Evolutionary conservation across 2,797 vertebrate species (phyloP).

Genomic region (Saxicola maurus): DNA sequence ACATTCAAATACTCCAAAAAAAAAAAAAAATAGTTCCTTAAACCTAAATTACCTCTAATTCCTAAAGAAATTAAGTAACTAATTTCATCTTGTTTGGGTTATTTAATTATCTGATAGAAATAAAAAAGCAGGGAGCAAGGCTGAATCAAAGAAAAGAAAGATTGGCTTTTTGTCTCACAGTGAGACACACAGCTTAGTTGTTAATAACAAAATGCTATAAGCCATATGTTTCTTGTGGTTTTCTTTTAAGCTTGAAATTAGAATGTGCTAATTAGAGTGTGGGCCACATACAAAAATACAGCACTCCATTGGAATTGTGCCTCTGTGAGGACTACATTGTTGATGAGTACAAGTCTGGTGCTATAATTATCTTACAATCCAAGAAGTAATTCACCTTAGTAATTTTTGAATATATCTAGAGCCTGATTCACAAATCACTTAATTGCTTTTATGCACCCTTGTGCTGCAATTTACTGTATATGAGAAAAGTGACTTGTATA

Average conservation of each 20-base stretch:
- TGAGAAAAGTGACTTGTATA: constrained; percentile 40
- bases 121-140: constrained; percentile 21
- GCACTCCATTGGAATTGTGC: constrained; percentile 20
- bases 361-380: constrained; percentile 51
- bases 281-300: constrained; percentile 54
- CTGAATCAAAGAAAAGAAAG: constrained; percentile 59
- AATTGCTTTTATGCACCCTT: constrained; percentile 38
- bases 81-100: constrained; percentile 63
- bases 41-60: constrained; percentile 54
- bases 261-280: constrained; percentile 62
- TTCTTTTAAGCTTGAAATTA: constrained; percentile 67
- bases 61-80: constrained; percentile 53
- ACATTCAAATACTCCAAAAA: neutral
- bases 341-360: neutral
- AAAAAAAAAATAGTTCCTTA: constrained; percentile 29
- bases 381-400: constrained; percentile 51
- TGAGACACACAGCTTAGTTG: constrained; percentile 26
- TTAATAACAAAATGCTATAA: constrained; percentile 62
- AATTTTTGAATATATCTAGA: constrained; percentile 53
- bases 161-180: constrained; percentile 55
- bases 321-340: constrained; percentile 16
- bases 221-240: constrained; percentile 44
- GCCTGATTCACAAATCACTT: constrained; percentile 39
- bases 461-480: constrained; percentile 20
- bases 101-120: constrained; percentile 65